Evolutionary conservation across 2,113 vertebrate genomes (phyloP).

Genomic region (Cichladusa arquata): DNA sequence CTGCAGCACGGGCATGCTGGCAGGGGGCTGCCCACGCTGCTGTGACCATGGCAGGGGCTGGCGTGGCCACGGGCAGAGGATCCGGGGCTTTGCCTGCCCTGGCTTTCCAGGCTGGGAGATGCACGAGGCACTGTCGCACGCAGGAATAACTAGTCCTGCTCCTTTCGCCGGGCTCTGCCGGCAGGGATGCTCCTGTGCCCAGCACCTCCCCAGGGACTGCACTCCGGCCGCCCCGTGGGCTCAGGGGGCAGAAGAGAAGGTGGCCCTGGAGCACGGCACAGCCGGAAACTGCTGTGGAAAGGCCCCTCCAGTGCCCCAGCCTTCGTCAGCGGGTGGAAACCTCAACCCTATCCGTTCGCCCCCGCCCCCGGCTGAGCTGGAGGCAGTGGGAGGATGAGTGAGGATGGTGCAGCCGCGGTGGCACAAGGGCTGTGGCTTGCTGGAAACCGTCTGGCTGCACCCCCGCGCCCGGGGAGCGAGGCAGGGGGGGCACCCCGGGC

Average conservation of each 20-base stretch:
- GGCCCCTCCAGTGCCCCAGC: not conserved
- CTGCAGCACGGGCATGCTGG: not conserved
- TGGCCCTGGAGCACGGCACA: accelerated
- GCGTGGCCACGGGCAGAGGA: accelerated
- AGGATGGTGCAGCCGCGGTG: accelerated
- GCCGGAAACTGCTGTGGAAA: not conserved
- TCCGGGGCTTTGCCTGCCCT: not conserved
- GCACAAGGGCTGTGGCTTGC: not conserved
- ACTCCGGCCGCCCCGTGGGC: accelerated
- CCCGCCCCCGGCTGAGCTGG: accelerated
- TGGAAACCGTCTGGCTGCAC: not conserved
- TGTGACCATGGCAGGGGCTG: not conserved
- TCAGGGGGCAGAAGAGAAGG: not conserved
- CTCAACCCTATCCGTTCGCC: accelerated
- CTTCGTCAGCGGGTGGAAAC: not conserved
- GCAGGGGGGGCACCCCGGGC: accelerated
- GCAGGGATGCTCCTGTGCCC: not conserved
- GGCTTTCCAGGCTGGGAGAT: not conserved
- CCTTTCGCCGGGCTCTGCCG: accelerated
- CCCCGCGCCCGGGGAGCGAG: accelerated
- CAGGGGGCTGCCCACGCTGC: not conserved
- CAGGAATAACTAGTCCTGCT: not conserved
- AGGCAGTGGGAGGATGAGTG: not conserved
- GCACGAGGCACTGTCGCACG: not conserved
- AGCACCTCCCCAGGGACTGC: not conserved